A percentile compares a stretch with the other conserved stretches of the same genome.
These are phyloP conservation scores for Conus betulinus DNA, from an alignment of 1,140 invertebrate genomes.

Conservation along the genomic window DNA sequence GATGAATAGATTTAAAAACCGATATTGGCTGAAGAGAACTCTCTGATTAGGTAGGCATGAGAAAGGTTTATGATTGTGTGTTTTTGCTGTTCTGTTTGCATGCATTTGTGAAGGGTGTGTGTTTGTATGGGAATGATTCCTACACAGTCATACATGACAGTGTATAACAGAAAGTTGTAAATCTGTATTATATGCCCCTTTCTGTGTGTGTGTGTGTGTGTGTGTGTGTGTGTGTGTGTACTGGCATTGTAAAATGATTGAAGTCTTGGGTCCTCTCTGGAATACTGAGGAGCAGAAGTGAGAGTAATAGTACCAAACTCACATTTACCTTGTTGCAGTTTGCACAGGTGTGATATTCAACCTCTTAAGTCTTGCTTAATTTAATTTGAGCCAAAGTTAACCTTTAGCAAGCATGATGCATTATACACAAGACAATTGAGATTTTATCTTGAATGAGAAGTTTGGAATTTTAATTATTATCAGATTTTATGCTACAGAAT, in stretches of 20 bases:
- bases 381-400: not conserved
- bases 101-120: not conserved
- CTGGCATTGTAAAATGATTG: too few relatives aligned
- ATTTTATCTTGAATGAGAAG: not conserved
- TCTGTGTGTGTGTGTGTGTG: not conserved
- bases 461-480: not conserved
- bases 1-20: too few relatives aligned
- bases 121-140: not conserved
- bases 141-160: not conserved
- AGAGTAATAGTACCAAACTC: too few relatives aligned
- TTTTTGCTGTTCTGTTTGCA: not conserved
- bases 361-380: not conserved
- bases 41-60: too few relatives aligned
- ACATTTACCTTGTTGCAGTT: too few relatives aligned
- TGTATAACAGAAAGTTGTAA: not conserved
- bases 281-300: too few relatives aligned
- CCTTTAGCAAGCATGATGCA: not conserved
- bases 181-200: not conserved
- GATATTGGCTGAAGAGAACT: too few relatives aligned
- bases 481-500: not conserved
- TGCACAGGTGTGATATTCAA: not conserved
- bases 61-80: not conserved
- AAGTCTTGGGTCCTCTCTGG: too few relatives aligned
- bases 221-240: not conserved
- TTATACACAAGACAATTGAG: not conserved